phyloP scores from a whole-genome alignment of 64 coral and sea anemone species.

The Catalaphyllia jardinei region DNA sequence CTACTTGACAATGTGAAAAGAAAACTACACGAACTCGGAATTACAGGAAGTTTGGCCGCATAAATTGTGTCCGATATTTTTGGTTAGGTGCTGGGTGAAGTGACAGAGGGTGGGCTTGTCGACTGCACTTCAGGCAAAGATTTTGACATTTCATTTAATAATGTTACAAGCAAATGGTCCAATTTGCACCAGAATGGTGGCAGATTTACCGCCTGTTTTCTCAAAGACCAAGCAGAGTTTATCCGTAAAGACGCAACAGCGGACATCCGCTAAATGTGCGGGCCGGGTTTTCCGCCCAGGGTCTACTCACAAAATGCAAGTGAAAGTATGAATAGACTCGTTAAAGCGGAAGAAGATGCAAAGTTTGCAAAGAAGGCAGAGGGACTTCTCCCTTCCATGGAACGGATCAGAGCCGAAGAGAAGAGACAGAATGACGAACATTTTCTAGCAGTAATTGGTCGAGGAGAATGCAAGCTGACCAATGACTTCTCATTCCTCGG shows the following conservation, averaged over 20 bases:
- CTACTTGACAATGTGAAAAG: constrained; percentile 52
- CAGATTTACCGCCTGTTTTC: constrained; percentile 34
- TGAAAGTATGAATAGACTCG: constrained; percentile 55
- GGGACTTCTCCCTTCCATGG: constrained; percentile 14
- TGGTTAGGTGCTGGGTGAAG: constrained; percentile 22
- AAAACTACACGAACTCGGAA: constrained; percentile 17
- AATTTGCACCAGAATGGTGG: constrained; percentile 19
- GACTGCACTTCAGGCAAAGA: constrained; percentile 35
- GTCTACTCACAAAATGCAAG: constrained; percentile 65
- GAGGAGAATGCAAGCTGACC: constrained; percentile 57
- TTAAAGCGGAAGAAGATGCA: constrained; percentile 47
- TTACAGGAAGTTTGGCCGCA: constrained; percentile 7
- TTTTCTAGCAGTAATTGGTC: constrained; percentile 56
- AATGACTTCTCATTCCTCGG: constrained; percentile 27
- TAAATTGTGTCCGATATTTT: constrained; percentile 17
- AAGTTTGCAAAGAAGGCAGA: constrained; percentile 40
- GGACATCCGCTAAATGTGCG: constrained; percentile 52
- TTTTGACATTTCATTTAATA: constrained; percentile 12
- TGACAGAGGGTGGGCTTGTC: constrained; percentile 13
- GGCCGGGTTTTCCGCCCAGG: constrained; percentile 44
- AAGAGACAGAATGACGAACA: constrained; percentile 62
- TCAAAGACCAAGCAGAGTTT: constrained; percentile 40
- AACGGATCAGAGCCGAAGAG: constrained; percentile 49
- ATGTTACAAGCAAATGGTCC: neutral
- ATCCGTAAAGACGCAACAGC: constrained; percentile 42